A percentile compares a stretch with the other conserved stretches of the same genome.
These are phyloP conservation scores for Morelia viridis DNA, from an alignment of 2,797 vertebrate species.

Conservation along the genomic window DNA sequence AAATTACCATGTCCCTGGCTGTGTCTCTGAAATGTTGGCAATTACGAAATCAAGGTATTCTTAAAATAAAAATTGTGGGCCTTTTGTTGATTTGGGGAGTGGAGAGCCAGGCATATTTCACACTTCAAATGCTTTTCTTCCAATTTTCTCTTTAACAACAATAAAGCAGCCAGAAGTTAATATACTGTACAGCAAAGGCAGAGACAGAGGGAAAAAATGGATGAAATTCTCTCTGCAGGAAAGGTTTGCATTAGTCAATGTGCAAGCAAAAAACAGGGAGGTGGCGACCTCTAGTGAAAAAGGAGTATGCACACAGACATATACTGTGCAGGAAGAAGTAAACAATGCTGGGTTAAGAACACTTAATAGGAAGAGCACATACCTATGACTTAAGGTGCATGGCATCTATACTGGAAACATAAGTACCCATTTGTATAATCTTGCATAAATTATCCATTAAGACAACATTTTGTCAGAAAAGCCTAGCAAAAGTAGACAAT, in stretches of 20 bases:
- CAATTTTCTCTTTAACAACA: neutral
- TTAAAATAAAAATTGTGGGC: neutral
- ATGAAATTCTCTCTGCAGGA: neutral
- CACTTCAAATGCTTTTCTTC: neutral
- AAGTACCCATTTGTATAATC: neutral
- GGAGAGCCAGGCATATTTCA: neutral
- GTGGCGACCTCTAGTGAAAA: conserved; percentile 27
- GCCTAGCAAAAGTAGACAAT: neutral
- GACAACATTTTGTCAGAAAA: neutral
- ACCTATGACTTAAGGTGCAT: neutral
- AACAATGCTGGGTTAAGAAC: neutral
- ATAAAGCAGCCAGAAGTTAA: neutral
- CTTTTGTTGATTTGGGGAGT: neutral
- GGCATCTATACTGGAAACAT: neutral
- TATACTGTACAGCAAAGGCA: neutral
- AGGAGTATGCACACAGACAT: neutral
- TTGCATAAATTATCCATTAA: neutral
- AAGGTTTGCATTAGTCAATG: neutral
- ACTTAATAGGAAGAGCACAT: neutral
- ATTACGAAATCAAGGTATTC: neutral
- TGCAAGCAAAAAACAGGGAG: neutral
- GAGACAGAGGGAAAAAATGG: neutral
- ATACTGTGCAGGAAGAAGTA: neutral
- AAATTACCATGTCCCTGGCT: neutral
- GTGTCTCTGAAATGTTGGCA: neutral